Base-by-base conservation (phyloP, 2,888 invertebrate genomes). In the Rugalucina vietnamica region DNA sequence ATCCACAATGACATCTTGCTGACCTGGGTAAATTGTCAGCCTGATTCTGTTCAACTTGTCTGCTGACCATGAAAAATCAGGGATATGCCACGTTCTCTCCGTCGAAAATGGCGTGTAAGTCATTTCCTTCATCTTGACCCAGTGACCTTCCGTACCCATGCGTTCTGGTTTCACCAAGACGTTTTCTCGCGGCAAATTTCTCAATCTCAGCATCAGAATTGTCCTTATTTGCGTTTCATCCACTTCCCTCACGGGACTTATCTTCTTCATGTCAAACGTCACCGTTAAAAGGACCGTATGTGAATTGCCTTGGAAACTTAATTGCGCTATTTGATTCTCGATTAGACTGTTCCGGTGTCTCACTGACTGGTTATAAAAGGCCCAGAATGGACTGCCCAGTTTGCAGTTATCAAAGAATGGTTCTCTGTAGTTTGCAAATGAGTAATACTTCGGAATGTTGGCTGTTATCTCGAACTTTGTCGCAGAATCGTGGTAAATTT, bases 371-470 rank as follows among this genome's bases (percentile, higher is more conserved):
- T 89, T 81, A 29, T 79, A 60, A 60, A 91, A 87, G n/a, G 82
- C 27, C 91, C 91, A 91, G 43, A 85, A 86, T 18, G 79, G 79
- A 4, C 76, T 83, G 12, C 76, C 84, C 4, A 88, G 69, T 10
- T 60, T 71, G 71, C 91, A 91, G 65, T 84, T 79, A 24, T 60
- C 79, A 78, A 85, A 91, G 50, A 85, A 82, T 2, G 88, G 84
- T 0, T 81, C 79, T 0, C 88, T 80, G 69, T 79, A 72, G 73
- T 90, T 90, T 24, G 88, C 74, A 81, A 88, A 86, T 5, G 90
- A 86, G 8, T 81, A 60, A 80, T 90, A 91, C 29, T 82, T 73
- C 0, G 91, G 91, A 34, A 84, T 72, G 37, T 81, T 85, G 0
- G 90, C 88, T 27, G 82, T 86, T 14, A 91, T 84, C 27, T 80